Evolutionary conservation across 1,140 invertebrate genomes (phyloP).

Genomic region (Drosophila littoralis): DNA sequence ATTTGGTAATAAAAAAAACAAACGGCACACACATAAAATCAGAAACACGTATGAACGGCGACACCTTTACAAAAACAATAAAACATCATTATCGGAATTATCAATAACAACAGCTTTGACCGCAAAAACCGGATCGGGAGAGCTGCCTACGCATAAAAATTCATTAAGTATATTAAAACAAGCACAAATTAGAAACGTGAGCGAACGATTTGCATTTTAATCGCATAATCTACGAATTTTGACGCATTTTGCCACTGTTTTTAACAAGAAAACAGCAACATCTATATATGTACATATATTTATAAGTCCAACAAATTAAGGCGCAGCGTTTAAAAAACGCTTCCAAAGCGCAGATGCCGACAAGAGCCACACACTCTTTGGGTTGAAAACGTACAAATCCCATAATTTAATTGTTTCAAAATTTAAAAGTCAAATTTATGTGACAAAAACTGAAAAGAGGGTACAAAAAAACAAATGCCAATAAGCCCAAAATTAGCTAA

Average conservation of each 20-base stretch:
- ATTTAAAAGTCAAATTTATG: slow-evolving; percentile 70
- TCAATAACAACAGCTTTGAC: slow-evolving; percentile 79
- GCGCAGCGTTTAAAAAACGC: slow-evolving; percentile 64
- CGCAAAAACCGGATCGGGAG: slow-evolving; percentile 66
- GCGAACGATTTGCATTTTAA: slow-evolving; percentile 70
- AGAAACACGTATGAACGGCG: slow-evolving; percentile 54
- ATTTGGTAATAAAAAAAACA: slow-evolving; percentile 63
- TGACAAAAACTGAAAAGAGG: slow-evolving; percentile 46
- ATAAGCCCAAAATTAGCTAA: slow-evolving; percentile 71
- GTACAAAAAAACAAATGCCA: slow-evolving; percentile 30
- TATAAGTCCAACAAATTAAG: slow-evolving; percentile 51
- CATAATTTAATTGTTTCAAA: slow-evolving; percentile 81
- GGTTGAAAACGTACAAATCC: slow-evolving; percentile 78
- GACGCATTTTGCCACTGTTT: slow-evolving; percentile 82
- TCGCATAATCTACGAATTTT: slow-evolving; percentile 79
- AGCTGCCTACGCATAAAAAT: slow-evolving; percentile 58
- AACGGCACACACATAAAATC: slow-evolving; percentile 55
- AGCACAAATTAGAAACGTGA: slow-evolving; percentile 78
- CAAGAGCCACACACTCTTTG: slow-evolving; percentile 30
- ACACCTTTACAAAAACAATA: slow-evolving; percentile 77
- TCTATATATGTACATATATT: slow-evolving; percentile 45
- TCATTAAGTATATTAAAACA: slow-evolving; percentile 82
- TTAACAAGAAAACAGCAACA: slow-evolving; percentile 51
- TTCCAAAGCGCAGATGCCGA: slow-evolving; percentile 66
- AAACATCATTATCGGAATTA: slow-evolving; percentile 79